phyloP scores from a whole-genome alignment of 2,888 invertebrate genomes.

The Dynastes grantii region DNA sequence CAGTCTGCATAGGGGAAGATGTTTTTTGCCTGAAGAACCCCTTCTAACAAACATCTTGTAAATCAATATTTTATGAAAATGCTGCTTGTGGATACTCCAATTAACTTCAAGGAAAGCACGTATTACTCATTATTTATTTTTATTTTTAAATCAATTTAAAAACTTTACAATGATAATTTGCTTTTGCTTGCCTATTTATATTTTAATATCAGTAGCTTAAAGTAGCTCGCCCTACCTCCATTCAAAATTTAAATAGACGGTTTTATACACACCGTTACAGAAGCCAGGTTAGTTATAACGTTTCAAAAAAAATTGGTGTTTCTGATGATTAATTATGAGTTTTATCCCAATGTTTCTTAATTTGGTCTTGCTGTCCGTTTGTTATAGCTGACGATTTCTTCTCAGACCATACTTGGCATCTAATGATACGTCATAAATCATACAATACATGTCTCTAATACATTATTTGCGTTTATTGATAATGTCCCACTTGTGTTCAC shows the following conservation, averaged over 20 bases:
- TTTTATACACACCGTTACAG: constrained; percentile 17
- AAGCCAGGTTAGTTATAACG: constrained; percentile 32
- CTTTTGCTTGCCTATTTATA: too few relatives aligned
- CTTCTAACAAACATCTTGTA: constrained; percentile 25
- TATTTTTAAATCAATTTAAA: too few relatives aligned
- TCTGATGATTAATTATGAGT: constrained; percentile 24
- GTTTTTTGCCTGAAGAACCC: constrained; percentile 19
- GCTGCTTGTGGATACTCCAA: neutral
- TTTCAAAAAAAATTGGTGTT: constrained; percentile 11
- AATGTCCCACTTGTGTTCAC: neutral
- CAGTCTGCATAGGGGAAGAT: constrained; percentile 9
- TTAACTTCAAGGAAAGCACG: too few relatives aligned
- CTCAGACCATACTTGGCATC: neutral
- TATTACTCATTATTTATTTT: too few relatives aligned
- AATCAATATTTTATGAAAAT: constrained; percentile 33
- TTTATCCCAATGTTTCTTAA: constrained; percentile 11
- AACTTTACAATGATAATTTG: too few relatives aligned
- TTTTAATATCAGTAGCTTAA: too few relatives aligned
- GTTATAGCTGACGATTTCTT: constrained; percentile 13
- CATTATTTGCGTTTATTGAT: neutral
- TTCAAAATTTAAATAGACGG: constrained; percentile 41
- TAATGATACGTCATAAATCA: constrained; percentile 6
- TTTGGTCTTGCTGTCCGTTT: constrained; percentile 27
- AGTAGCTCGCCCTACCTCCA: constrained; percentile 36
- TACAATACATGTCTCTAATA: neutral